Evolutionary conservation across 2,888 invertebrate genomes (phyloP), one percentile per base, ranked within the genome.

Genomic region (Nycteola revayana): DNA sequence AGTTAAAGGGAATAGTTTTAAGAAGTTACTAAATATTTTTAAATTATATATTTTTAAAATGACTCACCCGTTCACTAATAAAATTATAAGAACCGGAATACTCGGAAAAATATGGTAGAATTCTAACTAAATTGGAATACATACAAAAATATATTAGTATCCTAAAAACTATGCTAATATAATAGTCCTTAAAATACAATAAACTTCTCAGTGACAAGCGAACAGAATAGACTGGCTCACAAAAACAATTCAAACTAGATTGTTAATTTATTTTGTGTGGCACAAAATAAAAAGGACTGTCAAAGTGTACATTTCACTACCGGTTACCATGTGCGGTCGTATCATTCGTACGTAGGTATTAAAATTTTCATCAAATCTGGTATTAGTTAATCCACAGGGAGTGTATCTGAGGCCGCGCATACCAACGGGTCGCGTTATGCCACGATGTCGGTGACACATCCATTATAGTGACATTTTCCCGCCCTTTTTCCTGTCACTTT

Each of bases 401-500:
- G 74, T 69, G 67, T 66, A 67, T 70, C 64, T 67, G 59, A 70
- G 67, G 64, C 69, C 71, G 68, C 67, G 67, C 73, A 75, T 75
- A 72, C 73, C 75, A 67, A 68, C 75, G 74, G 76, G 67, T 71
- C 78, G 72, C 71, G 63, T 74, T 75, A 72, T 73, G 66, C 71
- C 73, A 73, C 75, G 74, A 72, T 86, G 83, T 69, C 75, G 75
- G 75, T 86, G 87, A 88, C 87, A 87, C 83, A 85, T 88, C 87
- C 86, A 88, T 87, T 88, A 87, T 77, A 76, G 74, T 77, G 86
- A 82, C 84, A 79, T 79, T 84, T 83, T 79, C 66, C 82, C 85
- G 81, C 83, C 87, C 84, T 85, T 85, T 88, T 87, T 79, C 74
- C 82, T 82, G 84, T 84, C 86, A 82, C 72, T 65, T 86, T 81